These are phyloP conservation scores for Montipora cactus DNA, from an alignment of 64 coral and sea anemone species.

Conservation along the genomic window DNA sequence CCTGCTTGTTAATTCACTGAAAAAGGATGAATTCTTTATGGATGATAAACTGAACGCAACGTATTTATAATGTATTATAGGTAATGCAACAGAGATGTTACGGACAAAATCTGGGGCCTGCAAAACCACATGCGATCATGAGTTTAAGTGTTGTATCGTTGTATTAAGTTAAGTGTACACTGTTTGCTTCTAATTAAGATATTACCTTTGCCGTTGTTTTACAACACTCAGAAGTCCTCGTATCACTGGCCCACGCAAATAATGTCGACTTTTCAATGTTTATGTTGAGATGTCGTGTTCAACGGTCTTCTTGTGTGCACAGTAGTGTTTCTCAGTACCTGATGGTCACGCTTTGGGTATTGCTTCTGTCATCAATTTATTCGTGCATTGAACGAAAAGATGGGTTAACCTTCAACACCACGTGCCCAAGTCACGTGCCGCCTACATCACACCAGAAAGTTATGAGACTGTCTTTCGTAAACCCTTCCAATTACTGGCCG, in stretches of 20 bases:
- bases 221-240: not conserved
- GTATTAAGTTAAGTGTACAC: not conserved
- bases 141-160: not conserved
- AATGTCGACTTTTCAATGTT: not conserved
- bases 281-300: not conserved
- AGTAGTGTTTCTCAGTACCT: not conserved
- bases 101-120: too few relatives aligned
- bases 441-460: not conserved
- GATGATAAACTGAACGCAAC: too few relatives aligned
- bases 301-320: not conserved
- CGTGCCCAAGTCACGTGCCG: not conserved
- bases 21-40: too few relatives aligned
- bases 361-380: not conserved
- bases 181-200: not conserved
- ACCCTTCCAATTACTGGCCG: too few relatives aligned
- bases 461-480: too few relatives aligned
- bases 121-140: not conserved
- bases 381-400: not conserved
- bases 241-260: not conserved
- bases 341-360: not conserved
- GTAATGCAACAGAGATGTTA: too few relatives aligned
- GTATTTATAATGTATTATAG: too few relatives aligned
- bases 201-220: not conserved
- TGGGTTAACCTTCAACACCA: too few relatives aligned
- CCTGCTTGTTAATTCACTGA: too few relatives aligned